Percentiles rank a stretch among this genome's conserved stretches.
These are phyloP conservation scores for Callithrix jacchus DNA, from an alignment of 2,113 vertebrate genomes.

Conservation along the genomic window DNA sequence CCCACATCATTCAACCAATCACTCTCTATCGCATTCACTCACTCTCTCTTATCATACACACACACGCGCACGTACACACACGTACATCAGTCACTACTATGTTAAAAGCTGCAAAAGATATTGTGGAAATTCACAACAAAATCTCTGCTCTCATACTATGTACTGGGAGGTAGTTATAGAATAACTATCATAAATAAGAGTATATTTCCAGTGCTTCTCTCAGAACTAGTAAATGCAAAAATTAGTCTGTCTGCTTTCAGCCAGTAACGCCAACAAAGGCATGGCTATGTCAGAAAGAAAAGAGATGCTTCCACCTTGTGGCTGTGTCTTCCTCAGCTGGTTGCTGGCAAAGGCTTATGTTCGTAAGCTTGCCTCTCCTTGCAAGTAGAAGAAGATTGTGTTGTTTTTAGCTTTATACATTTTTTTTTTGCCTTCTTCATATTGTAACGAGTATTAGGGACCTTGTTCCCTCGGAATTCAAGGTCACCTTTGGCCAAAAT, in stretches of 20 bases:
- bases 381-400: not conserved
- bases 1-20: not conserved
- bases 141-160: not conserved
- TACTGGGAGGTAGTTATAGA: not conserved
- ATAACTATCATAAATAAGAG: not conserved
- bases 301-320: constrained; percentile 41
- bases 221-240: not conserved
- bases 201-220: not conserved
- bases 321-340: not conserved
- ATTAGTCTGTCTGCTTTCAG: not conserved
- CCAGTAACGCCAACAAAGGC: not conserved
- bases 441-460: not conserved
- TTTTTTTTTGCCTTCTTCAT: not conserved
- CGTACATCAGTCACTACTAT: not conserved
- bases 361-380: not conserved
- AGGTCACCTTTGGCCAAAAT: not conserved
- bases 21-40: not conserved
- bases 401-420: not conserved
- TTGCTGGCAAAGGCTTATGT: not conserved
- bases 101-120: not conserved
- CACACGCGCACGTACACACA: not conserved
- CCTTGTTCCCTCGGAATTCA: not conserved
- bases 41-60: not conserved
- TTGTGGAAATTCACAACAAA: not conserved
- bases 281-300: not conserved